These are phyloP conservation scores for Pelecanoides urinatrix DNA, from an alignment of 2,113 vertebrate species.

Conservation along the genomic window DNA sequence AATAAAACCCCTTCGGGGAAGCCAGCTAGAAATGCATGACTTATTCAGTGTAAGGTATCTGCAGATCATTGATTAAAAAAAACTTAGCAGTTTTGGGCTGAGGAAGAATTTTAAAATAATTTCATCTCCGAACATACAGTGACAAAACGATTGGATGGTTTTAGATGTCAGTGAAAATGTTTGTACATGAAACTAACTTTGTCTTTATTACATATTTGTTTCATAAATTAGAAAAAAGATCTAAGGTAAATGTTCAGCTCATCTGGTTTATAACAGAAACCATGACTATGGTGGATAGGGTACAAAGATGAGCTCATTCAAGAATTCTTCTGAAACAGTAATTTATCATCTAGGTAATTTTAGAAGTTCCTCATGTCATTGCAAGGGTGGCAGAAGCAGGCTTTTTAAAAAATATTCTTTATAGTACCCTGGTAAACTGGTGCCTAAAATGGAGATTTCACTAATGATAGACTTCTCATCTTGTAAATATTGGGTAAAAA, in stretches of 20 bases:
- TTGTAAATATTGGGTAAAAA: background rate
- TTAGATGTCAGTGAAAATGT: constrained; percentile 12
- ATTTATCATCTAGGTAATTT: constrained; percentile 32
- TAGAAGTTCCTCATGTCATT: background rate
- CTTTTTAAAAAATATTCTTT: background rate
- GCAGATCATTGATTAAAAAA: constrained; percentile 61
- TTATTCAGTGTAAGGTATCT: constrained; percentile 58
- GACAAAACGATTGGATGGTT: constrained; percentile 43
- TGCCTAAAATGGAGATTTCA: background rate
- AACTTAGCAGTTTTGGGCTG: constrained; percentile 21
- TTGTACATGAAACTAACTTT: constrained; percentile 23
- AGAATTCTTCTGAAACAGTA: constrained; percentile 1
- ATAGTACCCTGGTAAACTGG: background rate
- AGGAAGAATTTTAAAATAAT: constrained; percentile 53
- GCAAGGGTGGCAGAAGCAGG: background rate
- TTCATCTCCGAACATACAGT: constrained; percentile 20
- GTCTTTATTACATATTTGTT: background rate
- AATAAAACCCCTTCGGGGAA: constrained; percentile 46
- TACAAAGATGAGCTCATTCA: constrained; percentile 44
- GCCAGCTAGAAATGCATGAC: constrained; percentile 53
- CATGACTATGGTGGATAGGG: background rate
- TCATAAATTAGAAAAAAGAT: constrained; percentile 29
- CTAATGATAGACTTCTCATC: background rate
- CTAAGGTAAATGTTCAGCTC: background rate
- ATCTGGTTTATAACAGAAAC: constrained; percentile 40